These are phyloP conservation scores for Drosophila nr. fundita DNA, from an alignment of 2,888 invertebrate genomes.

Conservation along the genomic window DNA sequence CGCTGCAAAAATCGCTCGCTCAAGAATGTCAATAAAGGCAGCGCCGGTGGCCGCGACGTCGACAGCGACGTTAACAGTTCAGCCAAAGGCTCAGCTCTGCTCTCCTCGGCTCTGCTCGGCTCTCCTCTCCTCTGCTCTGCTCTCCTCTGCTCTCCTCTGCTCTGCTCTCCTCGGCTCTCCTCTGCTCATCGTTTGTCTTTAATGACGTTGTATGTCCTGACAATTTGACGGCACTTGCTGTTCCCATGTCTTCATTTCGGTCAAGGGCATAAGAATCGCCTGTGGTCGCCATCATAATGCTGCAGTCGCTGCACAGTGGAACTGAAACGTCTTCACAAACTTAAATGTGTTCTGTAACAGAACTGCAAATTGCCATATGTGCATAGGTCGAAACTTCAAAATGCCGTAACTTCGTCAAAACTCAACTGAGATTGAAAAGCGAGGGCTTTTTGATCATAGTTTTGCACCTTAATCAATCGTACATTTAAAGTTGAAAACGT, in stretches of 20 bases:
- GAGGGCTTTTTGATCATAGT: too few species aligned
- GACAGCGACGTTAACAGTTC: conserved; percentile 12
- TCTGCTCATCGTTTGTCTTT: conserved; percentile 29
- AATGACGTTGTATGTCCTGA: conserved; percentile 58
- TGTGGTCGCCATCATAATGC: conserved; percentile 22
- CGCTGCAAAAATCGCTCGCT: conserved; percentile 42
- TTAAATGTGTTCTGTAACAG: not conserved
- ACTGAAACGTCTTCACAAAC: not conserved
- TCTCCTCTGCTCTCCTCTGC: too few species aligned
- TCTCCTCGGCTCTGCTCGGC: not conserved
- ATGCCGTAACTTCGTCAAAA: too few species aligned
- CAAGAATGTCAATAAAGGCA: conserved; percentile 75
- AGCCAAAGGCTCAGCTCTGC: not conserved
- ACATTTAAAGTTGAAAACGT: too few species aligned
- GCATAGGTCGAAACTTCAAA: too few species aligned
- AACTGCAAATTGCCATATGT: too few species aligned
- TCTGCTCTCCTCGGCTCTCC: not conserved
- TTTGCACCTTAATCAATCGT: too few species aligned
- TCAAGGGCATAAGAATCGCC: conserved; percentile 31
- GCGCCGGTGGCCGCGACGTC: conserved; percentile 20
- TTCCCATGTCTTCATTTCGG: conserved; percentile 71
- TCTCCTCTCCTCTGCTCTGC: not conserved
- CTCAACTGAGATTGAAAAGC: too few species aligned
- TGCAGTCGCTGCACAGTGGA: conserved; percentile 24
- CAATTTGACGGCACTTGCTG: conserved; percentile 56